A percentile compares a stretch with the other conserved stretches of the same genome.
Conservation (phyloP, 2,888 invertebrate genomes). For the Rotaria magnacalcarata region DNA sequence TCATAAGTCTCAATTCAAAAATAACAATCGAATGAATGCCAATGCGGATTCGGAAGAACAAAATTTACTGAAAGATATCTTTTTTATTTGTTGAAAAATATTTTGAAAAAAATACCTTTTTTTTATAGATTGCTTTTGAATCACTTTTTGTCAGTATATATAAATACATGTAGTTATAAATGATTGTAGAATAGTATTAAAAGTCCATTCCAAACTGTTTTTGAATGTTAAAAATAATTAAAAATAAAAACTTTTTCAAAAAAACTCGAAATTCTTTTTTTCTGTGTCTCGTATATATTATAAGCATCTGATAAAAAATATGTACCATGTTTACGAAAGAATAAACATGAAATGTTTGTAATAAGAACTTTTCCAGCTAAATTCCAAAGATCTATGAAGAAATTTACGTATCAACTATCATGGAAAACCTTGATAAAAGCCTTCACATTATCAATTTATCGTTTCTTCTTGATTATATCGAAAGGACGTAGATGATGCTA, state of each 20-base stretch:
- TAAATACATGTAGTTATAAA: neutral
- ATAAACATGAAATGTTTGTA: neutral
- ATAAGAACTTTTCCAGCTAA: neutral
- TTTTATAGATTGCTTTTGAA: no score
- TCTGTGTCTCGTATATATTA: neutral
- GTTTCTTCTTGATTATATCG: neutral
- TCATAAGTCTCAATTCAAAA: neutral
- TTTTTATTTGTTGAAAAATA: conserved; percentile 24
- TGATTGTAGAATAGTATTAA: neutral
- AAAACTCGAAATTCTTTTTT: neutral
- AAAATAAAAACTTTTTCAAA: no score
- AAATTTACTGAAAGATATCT: conserved; percentile 34
- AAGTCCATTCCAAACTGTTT: neutral
- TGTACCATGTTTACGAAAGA: neutral
- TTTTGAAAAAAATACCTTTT: no score
- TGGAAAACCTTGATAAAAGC: neutral
- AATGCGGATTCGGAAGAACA: neutral
- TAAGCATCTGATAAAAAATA: neutral
- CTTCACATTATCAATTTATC: neutral
- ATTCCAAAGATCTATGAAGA: neutral
- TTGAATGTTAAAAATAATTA: neutral
- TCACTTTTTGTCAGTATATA: neutral
- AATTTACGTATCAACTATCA: neutral
- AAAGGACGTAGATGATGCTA: neutral
- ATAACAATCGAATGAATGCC: neutral